Conservation (phyloP, 37 sponge, comb jelly and placozoan species). For the Chondrilla cf. caribensis region DNA sequence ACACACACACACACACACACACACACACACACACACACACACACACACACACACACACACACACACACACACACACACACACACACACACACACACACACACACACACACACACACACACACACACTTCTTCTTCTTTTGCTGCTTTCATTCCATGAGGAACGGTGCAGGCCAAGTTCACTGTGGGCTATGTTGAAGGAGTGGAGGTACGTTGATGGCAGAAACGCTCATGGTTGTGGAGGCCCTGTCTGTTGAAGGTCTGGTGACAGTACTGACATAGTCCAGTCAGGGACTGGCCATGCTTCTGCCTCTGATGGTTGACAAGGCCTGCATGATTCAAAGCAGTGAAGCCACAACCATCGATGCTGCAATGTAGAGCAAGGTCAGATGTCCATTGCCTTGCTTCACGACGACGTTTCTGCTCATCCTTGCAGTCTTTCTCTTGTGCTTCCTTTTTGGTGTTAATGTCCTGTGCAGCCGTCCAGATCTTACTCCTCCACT, state of each 20-base stretch:
- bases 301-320: constrained; percentile 27
- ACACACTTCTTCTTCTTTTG: neutral
- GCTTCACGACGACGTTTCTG: constrained; percentile 16
- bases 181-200: neutral
- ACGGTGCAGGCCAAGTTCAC: constrained; percentile 23
- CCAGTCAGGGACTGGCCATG: neutral
- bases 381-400: neutral
- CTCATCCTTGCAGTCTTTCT: constrained; percentile 19
- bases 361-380: constrained; percentile 4
- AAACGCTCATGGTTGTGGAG: constrained; percentile 27
- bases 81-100: neutral
- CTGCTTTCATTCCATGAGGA: constrained; percentile 23
- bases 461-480: neutral
- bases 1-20: constrained; percentile 1
- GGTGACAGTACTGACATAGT: constrained; percentile 23
- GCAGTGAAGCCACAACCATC: constrained; percentile 4
- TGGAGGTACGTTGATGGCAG: neutral
- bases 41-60: too few species aligned
- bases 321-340: constrained; percentile 10
- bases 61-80: too few species aligned
- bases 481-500: neutral
- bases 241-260: neutral
- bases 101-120: constrained; percentile 27
- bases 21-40: too few species aligned
- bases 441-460: constrained; percentile 5